These are phyloP conservation scores for Arctia plantaginis DNA, from an alignment of 2,888 invertebrate genomes.

Conservation along the genomic window DNA sequence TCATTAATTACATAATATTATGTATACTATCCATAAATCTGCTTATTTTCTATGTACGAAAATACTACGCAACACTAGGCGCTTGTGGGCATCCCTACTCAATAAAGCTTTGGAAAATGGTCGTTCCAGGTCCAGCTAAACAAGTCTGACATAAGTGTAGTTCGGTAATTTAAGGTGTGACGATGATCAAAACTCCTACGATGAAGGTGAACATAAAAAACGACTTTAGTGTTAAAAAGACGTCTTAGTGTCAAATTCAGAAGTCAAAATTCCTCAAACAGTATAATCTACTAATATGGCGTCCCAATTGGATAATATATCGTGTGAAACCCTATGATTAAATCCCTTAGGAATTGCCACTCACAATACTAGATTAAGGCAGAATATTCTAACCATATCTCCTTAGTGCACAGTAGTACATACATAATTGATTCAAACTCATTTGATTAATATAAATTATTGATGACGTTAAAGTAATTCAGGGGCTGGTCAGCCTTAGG, in stretches of 20 bases:
- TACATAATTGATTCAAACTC: constrained; percentile 7
- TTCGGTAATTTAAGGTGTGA: neutral
- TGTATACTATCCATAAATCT: too few species aligned
- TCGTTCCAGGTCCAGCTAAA: too few species aligned
- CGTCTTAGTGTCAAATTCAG: constrained; percentile 16
- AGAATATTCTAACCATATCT: constrained; percentile 42
- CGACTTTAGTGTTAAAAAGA: neutral
- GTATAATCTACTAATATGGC: constrained; percentile 30
- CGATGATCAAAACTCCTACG: neutral
- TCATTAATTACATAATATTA: too few species aligned
- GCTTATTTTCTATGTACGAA: too few species aligned
- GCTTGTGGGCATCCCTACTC: too few species aligned
- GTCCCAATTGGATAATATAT: constrained; percentile 50
- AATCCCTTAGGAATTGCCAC: constrained; percentile 43
- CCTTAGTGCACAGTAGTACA: neutral
- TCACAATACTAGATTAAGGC: constrained; percentile 35
- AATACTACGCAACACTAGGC: too few species aligned
- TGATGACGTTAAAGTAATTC: neutral
- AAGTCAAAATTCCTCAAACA: constrained; percentile 24
- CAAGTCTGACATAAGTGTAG: neutral
- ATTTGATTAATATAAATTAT: constrained; percentile 2
- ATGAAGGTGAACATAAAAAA: neutral
- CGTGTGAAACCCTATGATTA: constrained; percentile 44
- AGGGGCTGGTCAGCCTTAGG: neutral
- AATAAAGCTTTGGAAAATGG: too few species aligned